Base-by-base conservation (phyloP, 2,888 invertebrate genomes). In the Rhabditophanes sp. region DNA sequence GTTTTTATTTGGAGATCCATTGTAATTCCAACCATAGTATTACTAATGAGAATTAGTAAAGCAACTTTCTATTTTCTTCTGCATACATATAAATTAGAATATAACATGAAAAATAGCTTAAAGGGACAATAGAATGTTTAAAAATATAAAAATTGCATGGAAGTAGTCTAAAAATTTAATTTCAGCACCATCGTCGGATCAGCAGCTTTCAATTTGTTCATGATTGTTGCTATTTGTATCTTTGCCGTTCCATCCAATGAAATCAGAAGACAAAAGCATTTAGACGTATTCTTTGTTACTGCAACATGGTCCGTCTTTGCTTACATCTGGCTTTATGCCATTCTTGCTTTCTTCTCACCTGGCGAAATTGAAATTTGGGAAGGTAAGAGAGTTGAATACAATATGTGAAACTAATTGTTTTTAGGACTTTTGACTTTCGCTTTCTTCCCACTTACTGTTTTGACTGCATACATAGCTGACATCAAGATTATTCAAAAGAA, bases 271-370 rank as follows among this genome's bases (percentile, higher is more conserved):
- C 64, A 64, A 41, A 60, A 62, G 40, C 65, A 64, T 44, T 42
- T 65, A 36, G 75, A 87, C 38, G 96, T 96, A 36, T 96, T 96
- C 71, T 80, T 90, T 65, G 84, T 96, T 35, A 96, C 96, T 8
- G 87, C 93, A 25, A 78, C 82, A 6, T 93, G 90, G 85, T 88
- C 87, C 30, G 18, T 41, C 34, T 90, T 93, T 65, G 96, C 96
- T 25, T 99, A 99, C 69, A 78, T 96, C 33, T 96, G 96, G 96
- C 74, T 99, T 37, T 93, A 90, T 69, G 68, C 87, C 37, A 96
- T 99, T 57, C 73, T 96, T 34, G 80, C 82, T 25, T 76, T 82
- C 28, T 77, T 80, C 52, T 81, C 84, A 22, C 57, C 57, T 5
- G 63, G 62, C 42, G 60, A 52, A 32, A 61, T 61, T 33, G 57